Evolutionary conservation across 92 coral and sea anemone species (phyloP), one percentile per base, ranked within the genome.

Genomic region (Muricea muricata): DNA sequence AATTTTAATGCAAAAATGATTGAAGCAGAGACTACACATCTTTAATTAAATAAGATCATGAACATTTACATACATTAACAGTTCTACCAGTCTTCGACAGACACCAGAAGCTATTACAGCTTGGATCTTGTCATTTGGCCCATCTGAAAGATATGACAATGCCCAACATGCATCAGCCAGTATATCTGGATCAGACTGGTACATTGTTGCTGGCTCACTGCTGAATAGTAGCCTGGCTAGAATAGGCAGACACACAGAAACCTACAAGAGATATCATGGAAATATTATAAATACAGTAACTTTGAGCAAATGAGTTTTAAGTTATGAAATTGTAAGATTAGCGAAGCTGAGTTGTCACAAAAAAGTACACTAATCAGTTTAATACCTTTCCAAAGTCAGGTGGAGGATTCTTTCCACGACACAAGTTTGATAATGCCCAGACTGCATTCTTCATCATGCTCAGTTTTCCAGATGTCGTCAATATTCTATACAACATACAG

Each of bases 51-150:
- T 6, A 18, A 41, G 32, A 48, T 42, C 29, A 28, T 15, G 60
- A 40, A 12, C 17, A 9, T 37, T 37, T 9, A 89, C 96, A 85
- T 79, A 96, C 99, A 92, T 90, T 52, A 96, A 84, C 57, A 97
- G 71, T 70, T 97, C 99, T 40, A 97, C 99, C 34, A 97, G 90
- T 91, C 99, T 83, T 73, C 99, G 90, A 54, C 99, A 97, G 23
- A 97, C 99, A 12, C 99, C 99, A 84, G 99, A 94, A 87, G 93
- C 99, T 78, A 97, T 97, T 34, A 97, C 99, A 24, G 99, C 99
- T 81, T 97, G 99, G 20, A 97, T 97, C 80, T 94, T 97, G 55
- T 97, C 99, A 87, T 97, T 97, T 10, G 98, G 99, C 5, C 99
- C 99, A 90, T 97, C 99, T 31, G 97, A 93, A 32, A 97, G 89